phyloP scores from a whole-genome alignment of 2,888 invertebrate genomes.

The Melinopterus prodromus region DNA sequence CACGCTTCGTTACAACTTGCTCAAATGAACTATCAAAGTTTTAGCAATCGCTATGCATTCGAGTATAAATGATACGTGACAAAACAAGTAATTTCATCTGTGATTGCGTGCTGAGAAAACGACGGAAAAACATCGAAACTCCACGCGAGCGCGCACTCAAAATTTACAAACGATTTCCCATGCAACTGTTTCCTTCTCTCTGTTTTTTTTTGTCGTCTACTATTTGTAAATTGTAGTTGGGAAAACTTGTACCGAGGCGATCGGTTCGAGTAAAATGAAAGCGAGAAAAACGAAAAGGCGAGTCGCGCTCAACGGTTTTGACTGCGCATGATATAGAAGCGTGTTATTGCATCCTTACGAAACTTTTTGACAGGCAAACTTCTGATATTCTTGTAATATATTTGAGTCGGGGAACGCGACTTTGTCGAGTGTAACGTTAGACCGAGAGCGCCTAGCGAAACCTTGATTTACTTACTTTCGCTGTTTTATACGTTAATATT shows the following conservation, averaged over 20 bases:
- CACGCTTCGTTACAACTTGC: not conserved
- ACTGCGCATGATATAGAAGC: conserved; percentile 17
- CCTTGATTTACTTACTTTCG: no score
- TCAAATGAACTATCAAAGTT: not conserved
- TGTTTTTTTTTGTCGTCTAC: not conserved
- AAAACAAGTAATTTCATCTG: not conserved
- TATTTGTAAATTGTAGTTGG: conserved; percentile 4
- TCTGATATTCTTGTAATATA: conserved; percentile 4
- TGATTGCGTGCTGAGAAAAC: not conserved
- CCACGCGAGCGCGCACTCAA: not conserved
- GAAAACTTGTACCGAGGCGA: not conserved
- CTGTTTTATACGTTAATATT: no score
- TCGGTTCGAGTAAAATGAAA: not conserved
- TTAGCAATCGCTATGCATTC: not conserved
- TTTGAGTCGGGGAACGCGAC: not conserved
- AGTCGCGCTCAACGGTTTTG: conserved; percentile 6
- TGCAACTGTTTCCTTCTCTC: not conserved
- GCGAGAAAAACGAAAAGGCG: not conserved
- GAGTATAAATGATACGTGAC: not conserved
- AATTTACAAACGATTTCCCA: not conserved
- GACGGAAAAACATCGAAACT: not conserved
- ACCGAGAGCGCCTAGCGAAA: not conserved
- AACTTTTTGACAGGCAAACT: conserved; percentile 23
- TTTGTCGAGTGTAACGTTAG: not conserved
- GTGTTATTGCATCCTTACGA: conserved; percentile 25